These are phyloP conservation scores for Chymomyza amoena DNA, from an alignment of 2,888 invertebrate species.

Conservation along the genomic window DNA sequence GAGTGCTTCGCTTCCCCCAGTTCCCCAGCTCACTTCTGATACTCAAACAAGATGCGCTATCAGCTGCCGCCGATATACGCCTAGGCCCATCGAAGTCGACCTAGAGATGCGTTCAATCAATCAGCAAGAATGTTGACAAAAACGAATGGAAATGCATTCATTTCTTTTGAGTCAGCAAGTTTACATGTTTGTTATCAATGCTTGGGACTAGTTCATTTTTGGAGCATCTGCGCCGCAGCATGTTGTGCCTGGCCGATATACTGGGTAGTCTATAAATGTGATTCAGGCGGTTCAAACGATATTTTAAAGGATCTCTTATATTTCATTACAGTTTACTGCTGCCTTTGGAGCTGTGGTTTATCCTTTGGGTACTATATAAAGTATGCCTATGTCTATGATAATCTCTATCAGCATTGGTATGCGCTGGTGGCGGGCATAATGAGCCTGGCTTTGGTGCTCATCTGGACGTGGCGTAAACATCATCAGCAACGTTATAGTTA, in stretches of 20 bases:
- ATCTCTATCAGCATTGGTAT: constrained; percentile 71
- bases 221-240: constrained; percentile 36
- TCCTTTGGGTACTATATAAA: constrained; percentile 69
- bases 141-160: constrained; percentile 34
- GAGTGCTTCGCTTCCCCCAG: neutral
- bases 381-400: constrained; percentile 66
- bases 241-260: constrained; percentile 55
- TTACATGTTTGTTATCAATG: constrained; percentile 18
- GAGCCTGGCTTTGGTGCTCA: constrained; percentile 45
- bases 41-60: constrained; percentile 40
- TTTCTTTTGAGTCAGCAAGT: constrained; percentile 12
- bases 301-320: neutral
- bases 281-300: neutral
- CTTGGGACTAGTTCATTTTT: constrained; percentile 27
- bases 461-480: constrained; percentile 67
- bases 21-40: constrained; percentile 5
- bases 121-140: neutral
- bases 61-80: constrained; percentile 13
- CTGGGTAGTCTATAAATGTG: constrained; percentile 32
- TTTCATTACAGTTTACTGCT: constrained; percentile 47
- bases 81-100: neutral
- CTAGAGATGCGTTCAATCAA: neutral
- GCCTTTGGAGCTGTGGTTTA: constrained; percentile 66
- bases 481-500: constrained; percentile 59
- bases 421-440: constrained; percentile 46